Evolutionary conservation across 92 coral and sea anemone genomes (phyloP).

Genomic region (Phymanthus crucifer): DNA sequence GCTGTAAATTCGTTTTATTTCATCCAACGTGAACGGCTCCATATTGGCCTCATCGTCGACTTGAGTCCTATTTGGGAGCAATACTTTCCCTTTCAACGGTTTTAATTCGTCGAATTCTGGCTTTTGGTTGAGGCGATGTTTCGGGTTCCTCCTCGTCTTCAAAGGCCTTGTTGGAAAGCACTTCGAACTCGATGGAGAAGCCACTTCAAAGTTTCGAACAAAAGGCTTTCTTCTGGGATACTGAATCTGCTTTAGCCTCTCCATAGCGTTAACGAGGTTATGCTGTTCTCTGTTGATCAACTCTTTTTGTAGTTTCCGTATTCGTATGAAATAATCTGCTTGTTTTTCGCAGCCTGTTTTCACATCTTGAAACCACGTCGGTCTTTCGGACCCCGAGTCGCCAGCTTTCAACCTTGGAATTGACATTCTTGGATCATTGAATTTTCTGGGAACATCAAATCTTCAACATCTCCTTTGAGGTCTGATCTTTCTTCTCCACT

Average conservation of each 20-base stretch:
- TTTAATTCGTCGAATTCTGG: slow-evolving; percentile 51
- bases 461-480: neutral
- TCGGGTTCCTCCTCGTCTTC: slow-evolving; percentile 15
- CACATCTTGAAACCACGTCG: slow-evolving; percentile 90
- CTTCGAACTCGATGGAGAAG: too few species aligned
- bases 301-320: slow-evolving; percentile 83
- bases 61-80: slow-evolving; percentile 29
- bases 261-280: slow-evolving; percentile 91
- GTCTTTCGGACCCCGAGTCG: slow-evolving; percentile 31
- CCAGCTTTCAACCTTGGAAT: slow-evolving; percentile 12
- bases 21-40: slow-evolving; percentile 27
- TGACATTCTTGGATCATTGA: slow-evolving; percentile 25
- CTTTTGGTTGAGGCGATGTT: slow-evolving; percentile 15
- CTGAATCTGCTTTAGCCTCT: slow-evolving; percentile 75
- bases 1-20: slow-evolving; percentile 32
- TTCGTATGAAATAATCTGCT: slow-evolving; percentile 80
- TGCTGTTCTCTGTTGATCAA: slow-evolving; percentile 88
- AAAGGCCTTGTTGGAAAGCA: slow-evolving; percentile 56
- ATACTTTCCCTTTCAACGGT: slow-evolving; percentile 64
- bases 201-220: slow-evolving; percentile 50
- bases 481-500: neutral
- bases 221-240: slow-evolving; percentile 83
- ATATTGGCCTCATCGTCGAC: slow-evolving; percentile 19
- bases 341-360: slow-evolving; percentile 84
- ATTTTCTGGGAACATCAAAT: neutral